Conservation (phyloP, 2,888 invertebrate species). For the Cryptus viduatorius region DNA sequence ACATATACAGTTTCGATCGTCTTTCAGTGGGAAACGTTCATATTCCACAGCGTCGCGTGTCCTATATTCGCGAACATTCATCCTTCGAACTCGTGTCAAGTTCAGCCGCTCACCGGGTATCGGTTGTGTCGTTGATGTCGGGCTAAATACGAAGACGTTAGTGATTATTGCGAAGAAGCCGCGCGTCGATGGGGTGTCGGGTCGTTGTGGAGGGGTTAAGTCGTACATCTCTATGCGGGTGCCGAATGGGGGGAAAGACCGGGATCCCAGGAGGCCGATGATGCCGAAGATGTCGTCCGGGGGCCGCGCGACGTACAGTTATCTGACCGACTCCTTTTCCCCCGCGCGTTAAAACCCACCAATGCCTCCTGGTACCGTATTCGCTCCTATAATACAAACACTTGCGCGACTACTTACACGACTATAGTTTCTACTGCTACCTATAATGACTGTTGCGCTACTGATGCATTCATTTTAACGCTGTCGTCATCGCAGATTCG, state of each 20-base stretch:
- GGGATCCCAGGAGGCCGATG: constrained; percentile 73
- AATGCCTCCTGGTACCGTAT: constrained; percentile 65
- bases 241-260: constrained; percentile 58
- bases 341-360: constrained; percentile 63
- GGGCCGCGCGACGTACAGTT: constrained; percentile 84
- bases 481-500: not conserved
- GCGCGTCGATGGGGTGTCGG: constrained; percentile 42
- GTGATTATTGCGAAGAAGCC: not conserved
- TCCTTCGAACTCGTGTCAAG: constrained; percentile 29
- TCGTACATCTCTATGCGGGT: constrained; percentile 53
- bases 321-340: constrained; percentile 84
- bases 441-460: constrained; percentile 12
- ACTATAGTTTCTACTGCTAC: constrained; percentile 40
- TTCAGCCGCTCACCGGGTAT: not conserved
- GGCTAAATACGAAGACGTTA: constrained; percentile 19
- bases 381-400: constrained; percentile 56
- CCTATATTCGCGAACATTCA: constrained; percentile 52
- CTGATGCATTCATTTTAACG: constrained; percentile 12
- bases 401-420: constrained; percentile 36
- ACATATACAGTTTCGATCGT: too few relatives aligned
- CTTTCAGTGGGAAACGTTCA: not conserved
- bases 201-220: constrained; percentile 40
- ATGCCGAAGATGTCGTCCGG: constrained; percentile 82
- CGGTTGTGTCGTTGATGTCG: constrained; percentile 25
- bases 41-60: constrained; percentile 3